Base-by-base conservation (phyloP, 2,888 invertebrate genomes). In the Griposia aprilina region DNA sequence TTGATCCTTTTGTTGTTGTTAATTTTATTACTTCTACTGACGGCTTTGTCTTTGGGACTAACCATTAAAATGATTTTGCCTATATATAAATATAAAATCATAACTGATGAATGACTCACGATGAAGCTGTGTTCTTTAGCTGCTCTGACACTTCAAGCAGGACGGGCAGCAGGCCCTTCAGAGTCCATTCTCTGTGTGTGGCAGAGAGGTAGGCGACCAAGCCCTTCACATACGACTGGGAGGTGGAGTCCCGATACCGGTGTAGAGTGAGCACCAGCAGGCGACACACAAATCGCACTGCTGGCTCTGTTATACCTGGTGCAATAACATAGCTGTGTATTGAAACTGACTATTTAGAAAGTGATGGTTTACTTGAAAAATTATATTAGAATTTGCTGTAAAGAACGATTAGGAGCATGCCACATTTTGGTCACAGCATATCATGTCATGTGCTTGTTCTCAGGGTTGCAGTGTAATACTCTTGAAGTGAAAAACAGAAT, bases 221-320 rank as follows among this genome's bases (percentile, higher is more conserved):
- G 81, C 97, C 97, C 86, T 97, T 97, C 13, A 99, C 97, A 89
- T 98, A 97, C 26, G 97, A 97, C 92, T 98, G 98, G 1, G 99
- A 99, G 74, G 97, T 97, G 59, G 97, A 97, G 94, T 99, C 99
- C 89, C 98, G 97, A 92, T 99, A 99, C 87, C 98, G 97, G 80
- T 98, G 98, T 85, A 99, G 95, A 1, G 98, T 98, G 77, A 98
- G 97, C 55, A 98, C 97, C 88, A 99, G 95, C 78, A 98, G 97
- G 91, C 98, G 98, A 91, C 98, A 98, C 77, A 99, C 97, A 82
- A 98, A 98, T 88, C 98, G 97, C 66, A 99, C 97, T 76, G 98
- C 98, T 89, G 97, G 97, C 89, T 98, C 98, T 89, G 98, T 98
- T 82, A 99, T 97, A 84, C 98, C 99, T 99, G 91, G 26, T 65